Evolutionary conservation across 1,140 invertebrate genomes (phyloP), one percentile per base, ranked within the genome.

Genomic region (Microplitis mediator): DNA sequence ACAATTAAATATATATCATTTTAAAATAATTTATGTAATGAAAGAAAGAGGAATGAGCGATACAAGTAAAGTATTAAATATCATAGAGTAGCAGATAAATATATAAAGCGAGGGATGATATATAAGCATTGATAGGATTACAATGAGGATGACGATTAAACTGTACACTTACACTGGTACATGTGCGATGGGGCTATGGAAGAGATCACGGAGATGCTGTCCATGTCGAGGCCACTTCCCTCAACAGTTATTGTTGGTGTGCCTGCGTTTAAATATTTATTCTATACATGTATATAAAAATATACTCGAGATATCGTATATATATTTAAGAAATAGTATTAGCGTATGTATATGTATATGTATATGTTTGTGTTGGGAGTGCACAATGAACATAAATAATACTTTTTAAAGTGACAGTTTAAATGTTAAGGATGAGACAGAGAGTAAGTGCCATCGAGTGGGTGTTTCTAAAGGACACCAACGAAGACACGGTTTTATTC

Each of bases 101-200:
- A 32, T 4, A 56, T 4, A 4, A 16, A 68, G 50, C 45, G 14
- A 31, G 5, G 56, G 56, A 54, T 54, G 51, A 54, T 4, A n/a
- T 4, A n/a, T 8, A n/a, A 54, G 13, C 13, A 50, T 65, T 52
- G 16, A 51, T 45, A 34, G 3, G 39, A 39, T 9, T 34, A 64
- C 14, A 45, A 65, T 60, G 39, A 64, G 34, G 58, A 69, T 63
- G 60, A 68, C 60, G 76, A 80, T 75, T 80, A 79, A 68, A 77
- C 74, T 79, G 81, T 78, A 79, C 81, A 91, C 93, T 93, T 89
- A 94, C 93, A 89, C 90, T 94, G 92, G 85, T 94, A 94, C 83
- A 93, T 91, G 82, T 94, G 92, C 74, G 93, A 91, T 74, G 90
- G 88, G 72, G 90, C 90, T 76, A 92, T 90, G 67, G 92, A 93